Percentiles rank a stretch among this genome's conserved stretches.
These are phyloP conservation scores for Sus cebifrons DNA, from an alignment of 2,797 vertebrate genomes.

Conservation along the genomic window DNA sequence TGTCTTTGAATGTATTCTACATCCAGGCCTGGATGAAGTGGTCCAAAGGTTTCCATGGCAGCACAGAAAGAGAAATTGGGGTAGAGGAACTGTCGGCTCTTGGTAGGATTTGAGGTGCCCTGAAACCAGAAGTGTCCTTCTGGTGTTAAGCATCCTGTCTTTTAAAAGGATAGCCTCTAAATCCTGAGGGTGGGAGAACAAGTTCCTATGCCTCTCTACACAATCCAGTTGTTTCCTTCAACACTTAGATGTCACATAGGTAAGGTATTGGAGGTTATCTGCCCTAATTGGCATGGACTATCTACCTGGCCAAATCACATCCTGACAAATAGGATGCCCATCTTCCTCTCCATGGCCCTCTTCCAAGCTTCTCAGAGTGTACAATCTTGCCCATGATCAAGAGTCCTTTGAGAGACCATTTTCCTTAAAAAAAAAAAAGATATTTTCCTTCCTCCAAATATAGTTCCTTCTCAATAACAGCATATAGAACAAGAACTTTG, in stretches of 20 bases:
- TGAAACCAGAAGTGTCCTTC: background rate
- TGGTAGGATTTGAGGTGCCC: background rate
- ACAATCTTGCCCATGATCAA: background rate
- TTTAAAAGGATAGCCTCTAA: background rate
- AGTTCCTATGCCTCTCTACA: background rate
- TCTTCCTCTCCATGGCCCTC: background rate
- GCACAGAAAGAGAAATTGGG: background rate
- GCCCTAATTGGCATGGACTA: background rate
- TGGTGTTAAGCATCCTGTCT: background rate
- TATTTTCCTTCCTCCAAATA: background rate
- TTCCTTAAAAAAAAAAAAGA: background rate
- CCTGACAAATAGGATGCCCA: background rate
- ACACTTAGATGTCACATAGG: background rate
- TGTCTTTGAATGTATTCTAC: background rate
- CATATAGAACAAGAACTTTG: background rate
- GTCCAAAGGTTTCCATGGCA: background rate
- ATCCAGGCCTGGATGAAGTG: background rate
- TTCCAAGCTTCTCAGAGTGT: background rate
- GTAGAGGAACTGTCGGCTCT: background rate
- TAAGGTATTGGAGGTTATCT: background rate
- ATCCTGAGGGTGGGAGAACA: no score
- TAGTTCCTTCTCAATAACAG: background rate
- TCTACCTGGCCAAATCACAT: background rate
- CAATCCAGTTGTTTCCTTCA: background rate
- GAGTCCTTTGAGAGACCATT: background rate